phyloP scores from a whole-genome alignment of 2,797 vertebrate genomes.

The Chiloscyllium punctatum region DNA sequence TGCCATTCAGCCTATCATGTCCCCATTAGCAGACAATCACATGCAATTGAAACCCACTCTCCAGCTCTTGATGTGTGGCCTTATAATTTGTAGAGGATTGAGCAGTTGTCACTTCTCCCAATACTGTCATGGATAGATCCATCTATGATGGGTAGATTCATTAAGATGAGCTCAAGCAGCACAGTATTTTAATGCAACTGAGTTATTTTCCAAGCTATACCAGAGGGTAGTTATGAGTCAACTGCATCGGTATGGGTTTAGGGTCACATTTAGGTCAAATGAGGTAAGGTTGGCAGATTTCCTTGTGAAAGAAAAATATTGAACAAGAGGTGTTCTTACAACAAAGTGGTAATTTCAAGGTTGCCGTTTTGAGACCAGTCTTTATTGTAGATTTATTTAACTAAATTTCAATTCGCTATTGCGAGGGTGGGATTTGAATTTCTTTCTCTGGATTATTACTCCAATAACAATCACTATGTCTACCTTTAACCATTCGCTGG shows the following conservation, averaged over 20 bases:
- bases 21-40: background rate
- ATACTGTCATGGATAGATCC: background rate
- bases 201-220: background rate
- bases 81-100: background rate
- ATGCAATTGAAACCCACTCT: background rate
- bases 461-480: background rate
- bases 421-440: background rate
- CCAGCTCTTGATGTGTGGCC: too few species aligned
- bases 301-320: background rate
- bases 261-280: background rate
- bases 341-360: background rate
- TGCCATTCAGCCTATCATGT: background rate
- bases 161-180: background rate
- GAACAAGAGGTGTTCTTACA: background rate
- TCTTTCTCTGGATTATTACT: background rate
- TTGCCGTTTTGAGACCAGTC: background rate
- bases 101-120: background rate
- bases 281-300: background rate
- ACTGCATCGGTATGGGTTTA: background rate
- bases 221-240: background rate
- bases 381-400: background rate
- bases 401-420: background rate
- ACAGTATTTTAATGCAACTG: background rate
- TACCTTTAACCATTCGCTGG: background rate
- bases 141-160: background rate